Evolutionary conservation across 35 echinoderm and acorn worm genomes (phyloP).

Genomic region (Antedon bifida): DNA sequence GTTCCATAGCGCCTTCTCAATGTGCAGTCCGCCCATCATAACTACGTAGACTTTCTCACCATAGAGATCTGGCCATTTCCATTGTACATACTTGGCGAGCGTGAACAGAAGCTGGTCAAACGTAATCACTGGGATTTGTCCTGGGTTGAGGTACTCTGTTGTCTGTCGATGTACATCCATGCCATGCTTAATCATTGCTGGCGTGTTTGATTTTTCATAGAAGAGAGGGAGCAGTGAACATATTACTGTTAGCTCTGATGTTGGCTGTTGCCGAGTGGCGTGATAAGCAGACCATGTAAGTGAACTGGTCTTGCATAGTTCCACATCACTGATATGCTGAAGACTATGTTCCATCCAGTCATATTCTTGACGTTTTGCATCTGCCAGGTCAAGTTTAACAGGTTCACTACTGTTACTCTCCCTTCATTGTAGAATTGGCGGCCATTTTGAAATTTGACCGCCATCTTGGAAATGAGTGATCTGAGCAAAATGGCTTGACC

Average conservation of each 20-base stretch:
- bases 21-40: conserved; percentile 24
- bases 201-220: conserved; percentile 12
- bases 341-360: not conserved
- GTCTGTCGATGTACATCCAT: conserved; percentile 29
- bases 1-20: conserved; percentile 18
- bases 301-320: conserved; percentile 11
- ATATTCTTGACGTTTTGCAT: conserved; percentile 5
- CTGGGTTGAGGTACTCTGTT: conserved; percentile 28
- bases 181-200: conserved; percentile 31
- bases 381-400: conserved; percentile 11
- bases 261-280: not conserved
- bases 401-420: conserved; percentile 13
- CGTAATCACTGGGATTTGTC: conserved; percentile 27
- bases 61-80: conserved; percentile 15
- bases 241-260: not conserved
- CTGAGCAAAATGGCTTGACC: too few relatives aligned
- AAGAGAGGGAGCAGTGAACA: conserved; percentile 3
- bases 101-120: conserved; percentile 27
- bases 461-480: too few relatives aligned
- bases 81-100: conserved; percentile 4
- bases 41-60: conserved; percentile 29
- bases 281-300: not conserved
- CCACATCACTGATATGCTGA: too few relatives aligned
- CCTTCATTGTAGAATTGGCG: too few relatives aligned
- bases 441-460: too few relatives aligned